These are phyloP conservation scores for Apamea crenata DNA, from an alignment of 2,888 invertebrate species.

Conservation along the genomic window DNA sequence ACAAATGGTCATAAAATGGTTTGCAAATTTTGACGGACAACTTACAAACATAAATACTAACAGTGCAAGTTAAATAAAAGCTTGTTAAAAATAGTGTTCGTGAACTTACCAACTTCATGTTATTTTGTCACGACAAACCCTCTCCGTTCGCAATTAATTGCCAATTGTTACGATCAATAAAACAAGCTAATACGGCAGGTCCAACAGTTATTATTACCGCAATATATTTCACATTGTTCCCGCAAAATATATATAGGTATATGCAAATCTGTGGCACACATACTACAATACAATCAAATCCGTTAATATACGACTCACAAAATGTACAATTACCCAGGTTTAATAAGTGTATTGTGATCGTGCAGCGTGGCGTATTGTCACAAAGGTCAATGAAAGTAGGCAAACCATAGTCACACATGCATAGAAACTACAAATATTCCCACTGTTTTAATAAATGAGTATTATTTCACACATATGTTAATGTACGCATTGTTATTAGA, in stretches of 20 bases:
- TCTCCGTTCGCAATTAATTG: slow-evolving; percentile 19
- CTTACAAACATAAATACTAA: too few relatives aligned
- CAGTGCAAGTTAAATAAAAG: too few relatives aligned
- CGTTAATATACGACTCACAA: slow-evolving; percentile 38
- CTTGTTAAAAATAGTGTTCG: neutral
- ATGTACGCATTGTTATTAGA: slow-evolving; percentile 54
- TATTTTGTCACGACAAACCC: neutral
- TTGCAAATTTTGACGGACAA: too few relatives aligned
- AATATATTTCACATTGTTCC: slow-evolving; percentile 25
- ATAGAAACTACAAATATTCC: slow-evolving; percentile 57
- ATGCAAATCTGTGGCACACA: slow-evolving; percentile 34
- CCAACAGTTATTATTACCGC: slow-evolving; percentile 33
- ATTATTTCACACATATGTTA: slow-evolving; percentile 54
- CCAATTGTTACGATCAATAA: slow-evolving; percentile 42
- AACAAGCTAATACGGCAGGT: slow-evolving; percentile 10
- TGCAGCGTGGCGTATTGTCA: slow-evolving; percentile 34
- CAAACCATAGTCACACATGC: slow-evolving; percentile 30
- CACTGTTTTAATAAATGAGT: slow-evolving; percentile 60
- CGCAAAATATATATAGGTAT: slow-evolving; percentile 6
- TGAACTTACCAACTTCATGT: neutral
- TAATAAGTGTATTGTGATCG: slow-evolving; percentile 39
- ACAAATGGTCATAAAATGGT: too few relatives aligned
- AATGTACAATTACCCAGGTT: slow-evolving; percentile 33
- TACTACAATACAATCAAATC: slow-evolving; percentile 21
- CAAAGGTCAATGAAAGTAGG: slow-evolving; percentile 65